A percentile compares a stretch with the other conserved stretches of the same genome.
phyloP scores from a whole-genome alignment of 2,113 vertebrate species.

The Phrynosoma blainvillii region DNA sequence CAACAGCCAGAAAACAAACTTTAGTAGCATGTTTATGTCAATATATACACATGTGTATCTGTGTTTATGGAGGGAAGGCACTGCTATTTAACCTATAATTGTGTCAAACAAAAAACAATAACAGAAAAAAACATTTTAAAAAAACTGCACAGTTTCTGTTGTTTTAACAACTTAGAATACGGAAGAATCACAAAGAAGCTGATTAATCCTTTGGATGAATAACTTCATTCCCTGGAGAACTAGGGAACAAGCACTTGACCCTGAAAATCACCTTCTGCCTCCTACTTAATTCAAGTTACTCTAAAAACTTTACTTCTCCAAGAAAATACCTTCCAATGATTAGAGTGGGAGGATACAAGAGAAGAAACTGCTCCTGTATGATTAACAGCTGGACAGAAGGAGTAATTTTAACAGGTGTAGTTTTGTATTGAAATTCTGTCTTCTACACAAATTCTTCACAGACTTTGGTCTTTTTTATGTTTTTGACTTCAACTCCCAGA shows the following conservation, averaged over 20 bases:
- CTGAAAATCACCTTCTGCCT: neutral
- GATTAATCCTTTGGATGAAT: neutral
- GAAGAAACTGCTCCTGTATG: neutral
- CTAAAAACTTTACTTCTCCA: neutral
- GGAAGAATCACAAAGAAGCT: neutral
- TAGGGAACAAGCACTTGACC: neutral
- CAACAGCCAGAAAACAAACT: conserved; percentile 19
- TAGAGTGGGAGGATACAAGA: neutral
- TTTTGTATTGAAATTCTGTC: too few species aligned
- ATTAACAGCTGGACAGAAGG: neutral
- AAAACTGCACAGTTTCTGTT: neutral
- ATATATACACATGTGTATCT: neutral
- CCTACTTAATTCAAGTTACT: neutral
- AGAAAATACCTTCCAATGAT: neutral
- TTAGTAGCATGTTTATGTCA: conserved; percentile 16
- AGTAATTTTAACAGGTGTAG: neutral
- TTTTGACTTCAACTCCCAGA: too few species aligned
- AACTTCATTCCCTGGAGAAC: neutral
- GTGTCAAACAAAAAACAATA: too few species aligned
- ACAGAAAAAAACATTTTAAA: neutral
- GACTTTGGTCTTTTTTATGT: neutral
- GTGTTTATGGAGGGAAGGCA: neutral
- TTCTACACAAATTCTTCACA: neutral
- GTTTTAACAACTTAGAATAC: neutral
- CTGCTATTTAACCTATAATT: neutral